These are phyloP conservation scores for Coelogynopora nodosa DNA, from an alignment of 2,888 invertebrate genomes.

Conservation along the genomic window DNA sequence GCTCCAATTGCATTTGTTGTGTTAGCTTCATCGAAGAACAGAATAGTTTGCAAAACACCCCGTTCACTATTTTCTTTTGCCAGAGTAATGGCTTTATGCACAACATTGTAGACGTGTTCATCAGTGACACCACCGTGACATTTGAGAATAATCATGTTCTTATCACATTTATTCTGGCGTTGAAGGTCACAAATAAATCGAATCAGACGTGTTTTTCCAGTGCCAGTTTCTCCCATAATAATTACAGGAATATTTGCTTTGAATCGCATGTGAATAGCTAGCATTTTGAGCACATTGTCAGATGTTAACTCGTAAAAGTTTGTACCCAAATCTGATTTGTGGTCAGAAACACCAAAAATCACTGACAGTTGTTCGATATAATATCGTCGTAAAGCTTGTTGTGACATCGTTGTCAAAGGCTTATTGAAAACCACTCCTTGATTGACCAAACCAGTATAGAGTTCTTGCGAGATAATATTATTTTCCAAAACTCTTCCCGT, in stretches of 20 bases:
- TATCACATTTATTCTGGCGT: slow-evolving; percentile 48
- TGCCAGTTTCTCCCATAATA: slow-evolving; percentile 60
- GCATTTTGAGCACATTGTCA: slow-evolving; percentile 59
- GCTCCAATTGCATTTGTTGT: slow-evolving; percentile 58
- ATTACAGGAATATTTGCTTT: slow-evolving; percentile 59
- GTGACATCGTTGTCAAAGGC: slow-evolving; percentile 53
- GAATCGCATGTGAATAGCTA: slow-evolving; percentile 59
- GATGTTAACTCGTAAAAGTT: slow-evolving; percentile 57
- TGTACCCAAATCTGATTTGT: slow-evolving; percentile 53
- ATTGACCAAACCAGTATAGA: slow-evolving; percentile 51
- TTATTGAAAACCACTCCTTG: slow-evolving; percentile 54
- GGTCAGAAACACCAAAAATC: slow-evolving; percentile 52
- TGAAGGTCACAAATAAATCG: slow-evolving; percentile 57
- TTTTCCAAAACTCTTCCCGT: slow-evolving; percentile 51
- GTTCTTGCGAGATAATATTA: slow-evolving; percentile 51
- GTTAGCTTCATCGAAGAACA: slow-evolving; percentile 52
- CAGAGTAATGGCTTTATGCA: slow-evolving; percentile 51
- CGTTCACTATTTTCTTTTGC: slow-evolving; percentile 51
- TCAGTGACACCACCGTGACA: slow-evolving; percentile 57
- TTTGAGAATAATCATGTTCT: slow-evolving; percentile 17
- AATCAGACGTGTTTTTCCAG: slow-evolving; percentile 58
- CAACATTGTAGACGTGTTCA: slow-evolving; percentile 53
- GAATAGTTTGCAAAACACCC: slow-evolving; percentile 18
- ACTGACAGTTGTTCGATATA: slow-evolving; percentile 52
- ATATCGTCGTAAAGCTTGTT: slow-evolving; percentile 36